These are phyloP conservation scores for Clinocottus analis DNA, from an alignment of 2,113 vertebrate species.

Conservation along the genomic window DNA sequence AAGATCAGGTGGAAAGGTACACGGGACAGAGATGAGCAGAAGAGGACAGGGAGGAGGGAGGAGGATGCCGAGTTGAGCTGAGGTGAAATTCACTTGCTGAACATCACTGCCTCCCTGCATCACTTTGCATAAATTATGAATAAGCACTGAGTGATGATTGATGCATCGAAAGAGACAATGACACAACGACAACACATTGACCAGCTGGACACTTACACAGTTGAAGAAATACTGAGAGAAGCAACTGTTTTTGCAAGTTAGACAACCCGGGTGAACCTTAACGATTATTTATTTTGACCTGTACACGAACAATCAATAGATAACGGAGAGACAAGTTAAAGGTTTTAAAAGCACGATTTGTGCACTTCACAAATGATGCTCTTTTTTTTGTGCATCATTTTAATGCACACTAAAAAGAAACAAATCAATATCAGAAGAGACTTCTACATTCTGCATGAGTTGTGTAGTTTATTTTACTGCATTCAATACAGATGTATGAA, in stretches of 20 bases:
- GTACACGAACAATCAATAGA: constrained; percentile 43
- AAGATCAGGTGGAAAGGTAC: constrained; percentile 34
- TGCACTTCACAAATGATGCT: too few species aligned
- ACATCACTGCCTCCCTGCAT: constrained; percentile 62
- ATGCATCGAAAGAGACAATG: constrained; percentile 48
- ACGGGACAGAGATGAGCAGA: constrained; percentile 39
- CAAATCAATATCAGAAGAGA: constrained; percentile 19
- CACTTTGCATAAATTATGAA: constrained; percentile 71
- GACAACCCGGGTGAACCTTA: neutral
- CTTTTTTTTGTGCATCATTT: neutral
- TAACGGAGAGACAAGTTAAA: constrained; percentile 27
- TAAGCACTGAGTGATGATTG: constrained; percentile 45
- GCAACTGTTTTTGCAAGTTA: constrained; percentile 24
- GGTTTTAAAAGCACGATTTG: constrained; percentile 33
- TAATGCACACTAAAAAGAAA: constrained; percentile 21
- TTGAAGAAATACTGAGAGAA: constrained; percentile 39
- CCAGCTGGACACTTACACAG: constrained; percentile 12
- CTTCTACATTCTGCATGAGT: constrained; percentile 3
- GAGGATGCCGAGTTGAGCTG: constrained; percentile 50
- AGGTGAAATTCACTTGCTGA: constrained; percentile 61
- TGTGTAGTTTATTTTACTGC: constrained; percentile 20
- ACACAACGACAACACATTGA: constrained; percentile 8
- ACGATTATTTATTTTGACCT: constrained; percentile 45
- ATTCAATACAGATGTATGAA: constrained; percentile 21
- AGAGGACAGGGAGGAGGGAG: constrained; percentile 5